A percentile compares a stretch with the other conserved stretches of the same genome.
Evolutionary conservation across 1,140 invertebrate genomes (phyloP).

Genomic region (Microplitis mediator): DNA sequence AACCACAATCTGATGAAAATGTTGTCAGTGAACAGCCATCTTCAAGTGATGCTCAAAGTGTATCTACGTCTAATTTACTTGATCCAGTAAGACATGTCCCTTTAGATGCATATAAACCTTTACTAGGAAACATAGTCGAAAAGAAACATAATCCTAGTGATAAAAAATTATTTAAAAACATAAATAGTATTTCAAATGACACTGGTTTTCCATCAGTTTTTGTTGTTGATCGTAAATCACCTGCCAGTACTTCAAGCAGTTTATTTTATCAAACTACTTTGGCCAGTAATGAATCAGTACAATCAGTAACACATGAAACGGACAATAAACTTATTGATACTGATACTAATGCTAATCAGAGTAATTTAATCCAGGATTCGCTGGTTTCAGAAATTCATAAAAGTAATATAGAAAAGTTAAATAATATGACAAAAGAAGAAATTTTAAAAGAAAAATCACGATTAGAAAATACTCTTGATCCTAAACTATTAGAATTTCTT

Average conservation of each 20-base stretch:
- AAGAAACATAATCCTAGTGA: constrained; percentile 51
- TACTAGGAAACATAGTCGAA: constrained; percentile 70
- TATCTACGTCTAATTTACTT: not conserved
- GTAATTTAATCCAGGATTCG: constrained; percentile 34
- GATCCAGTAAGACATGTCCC: constrained; percentile 62
- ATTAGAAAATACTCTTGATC: constrained; percentile 69
- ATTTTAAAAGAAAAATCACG: constrained; percentile 77
- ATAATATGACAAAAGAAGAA: constrained; percentile 74
- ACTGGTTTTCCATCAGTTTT: constrained; percentile 51
- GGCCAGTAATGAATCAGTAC: not conserved
- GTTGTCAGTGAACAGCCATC: constrained; percentile 33
- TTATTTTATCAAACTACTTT: constrained; percentile 2
- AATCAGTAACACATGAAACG: not conserved
- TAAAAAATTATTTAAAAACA: constrained; percentile 31
- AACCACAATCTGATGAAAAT: constrained; percentile 35
- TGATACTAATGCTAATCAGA: constrained; percentile 9
- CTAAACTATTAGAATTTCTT: constrained; percentile 71
- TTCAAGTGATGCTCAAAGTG: not conserved
- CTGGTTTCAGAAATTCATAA: constrained; percentile 68
- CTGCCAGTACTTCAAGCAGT: not conserved
- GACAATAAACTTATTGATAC: constrained; percentile 9
- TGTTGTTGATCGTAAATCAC: constrained; percentile 17
- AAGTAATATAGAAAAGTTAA: constrained; percentile 74
- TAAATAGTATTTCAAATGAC: constrained; percentile 4
- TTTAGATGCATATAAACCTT: constrained; percentile 53